Base-by-base conservation (phyloP, 1,140 invertebrate species). In the Halictus rubicundus region DNA sequence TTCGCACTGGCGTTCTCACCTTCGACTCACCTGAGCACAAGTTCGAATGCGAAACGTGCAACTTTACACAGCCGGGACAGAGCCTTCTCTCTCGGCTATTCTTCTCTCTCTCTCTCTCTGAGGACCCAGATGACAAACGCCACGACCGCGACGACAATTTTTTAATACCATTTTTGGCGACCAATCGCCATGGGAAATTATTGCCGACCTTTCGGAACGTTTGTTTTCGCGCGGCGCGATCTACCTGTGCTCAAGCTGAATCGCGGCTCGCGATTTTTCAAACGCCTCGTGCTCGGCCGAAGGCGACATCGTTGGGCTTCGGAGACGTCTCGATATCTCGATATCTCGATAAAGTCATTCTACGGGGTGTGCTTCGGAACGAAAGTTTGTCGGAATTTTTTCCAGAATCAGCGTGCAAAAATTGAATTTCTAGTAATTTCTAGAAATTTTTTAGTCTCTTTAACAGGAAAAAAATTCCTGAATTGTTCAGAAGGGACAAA, bases 231-330 rank as follows among this genome's bases (percentile, higher is more conserved):
- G 64, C 84, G 78, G 54, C 82, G 87, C 82, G 87, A 84, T 87
- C 84, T 84, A 81, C 83, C 85, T 88, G n/a, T n/a, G 87, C 78
- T 85, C 54, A 78, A 84, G 72, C 81, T 90, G 88, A 91, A 90
- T 90, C 86, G 75, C 75, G 68, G 63, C 76, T 83, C 78, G 76
- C 59, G 70, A 88, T 84, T 85, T 89, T 83, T 83, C 85, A 77
- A 74, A 42, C 63, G 66, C 46, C 25, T 73, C 21, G 66, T 68
- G n/a, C 63, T 70, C 49, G 49, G 49, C 4, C 19, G 21, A 19
- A 23, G 57, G 21, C 23, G 42, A 46, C 14, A 12, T 14, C 0
- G 42, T 46, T 46, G 14, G 42, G 42, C 42, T 12, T 12, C 9
- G 42, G 12, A 46, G 42, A 46, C 42, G 42, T 46, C 14, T 46